Evolutionary conservation across 2,113 vertebrate genomes (phyloP), one percentile per base, ranked within the genome.

Genomic region (Balaeniceps rex): DNA sequence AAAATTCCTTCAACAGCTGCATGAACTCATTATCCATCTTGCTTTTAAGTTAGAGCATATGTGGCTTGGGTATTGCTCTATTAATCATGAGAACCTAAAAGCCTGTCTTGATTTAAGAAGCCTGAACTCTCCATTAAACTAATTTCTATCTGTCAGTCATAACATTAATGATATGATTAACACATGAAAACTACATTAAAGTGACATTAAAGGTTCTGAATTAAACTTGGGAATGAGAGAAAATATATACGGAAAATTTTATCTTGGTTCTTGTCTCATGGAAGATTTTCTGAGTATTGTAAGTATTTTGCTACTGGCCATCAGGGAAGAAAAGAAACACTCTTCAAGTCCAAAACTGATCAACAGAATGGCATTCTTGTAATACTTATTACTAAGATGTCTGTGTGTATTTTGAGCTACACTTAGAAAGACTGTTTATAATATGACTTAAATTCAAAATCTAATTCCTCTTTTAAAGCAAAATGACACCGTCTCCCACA

Each of bases 71-170:
- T 85, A 77, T 83, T 91, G 77, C 66, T 83, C 87, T 70, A 93
- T 97, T 95, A 93, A 95, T 96, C 87, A 94, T 34, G 70, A 89
- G 93, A 91, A 91, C 89, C 93, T 87, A 95, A 96, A 97, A 95
- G 77, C 77, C 93, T 91, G 83, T 72, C 94, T 79, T 94, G 91
- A 94, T 95, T 97, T 97, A 97, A 93, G 94, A 69, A 97, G 74
- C 69, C 78, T 89, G 93, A 94, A 70, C 84, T 97, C 89, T 91
- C 93, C 74, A 76, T 94, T 95, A 89, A 96, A 91, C 84, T 94
- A 94, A 92, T 95, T 92, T 85, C 87, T 91, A 29, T 76, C 80
- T 90, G 83, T 91, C 91, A 94, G 66, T 96, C 81, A 91, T 87
- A 89, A 79, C 77, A 91, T 91, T 93, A 97, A 94, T 69, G 78